Conservation (phyloP, 2,113 vertebrate genomes). For the Sinocyclocheilus grahami region DNA sequence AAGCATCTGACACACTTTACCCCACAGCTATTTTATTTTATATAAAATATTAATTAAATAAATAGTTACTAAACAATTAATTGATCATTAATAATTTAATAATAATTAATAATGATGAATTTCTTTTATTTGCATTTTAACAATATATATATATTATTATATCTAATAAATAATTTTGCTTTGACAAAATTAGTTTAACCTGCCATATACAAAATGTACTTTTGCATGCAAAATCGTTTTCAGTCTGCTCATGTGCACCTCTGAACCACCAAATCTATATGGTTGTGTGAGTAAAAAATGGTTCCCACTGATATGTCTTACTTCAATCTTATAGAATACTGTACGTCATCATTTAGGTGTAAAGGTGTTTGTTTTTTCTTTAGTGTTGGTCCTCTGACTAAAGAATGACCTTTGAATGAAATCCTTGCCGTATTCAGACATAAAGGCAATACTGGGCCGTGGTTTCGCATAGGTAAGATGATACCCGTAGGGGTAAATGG, state of each 20-base stretch:
- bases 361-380: constrained; percentile 3
- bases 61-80: too few species aligned
- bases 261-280: background rate
- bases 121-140: too few species aligned
- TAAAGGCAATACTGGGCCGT: background rate
- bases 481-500: background rate
- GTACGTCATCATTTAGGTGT: background rate
- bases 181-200: too few species aligned
- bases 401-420: background rate
- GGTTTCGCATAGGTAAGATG: background rate
- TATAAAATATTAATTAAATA: too few species aligned
- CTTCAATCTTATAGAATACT: background rate
- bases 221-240: too few species aligned
- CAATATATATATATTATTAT: too few species aligned
- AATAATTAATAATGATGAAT: too few species aligned
- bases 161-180: too few species aligned
- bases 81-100: too few species aligned
- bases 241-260: background rate
- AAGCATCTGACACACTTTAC: too few species aligned
- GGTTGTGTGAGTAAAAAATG: background rate
- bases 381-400: background rate
- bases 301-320: background rate
- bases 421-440: background rate
- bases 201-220: too few species aligned
- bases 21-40: too few species aligned